Evolutionary conservation across 1,140 invertebrate species (phyloP).

Genomic region (Penaeus japonicus): DNA sequence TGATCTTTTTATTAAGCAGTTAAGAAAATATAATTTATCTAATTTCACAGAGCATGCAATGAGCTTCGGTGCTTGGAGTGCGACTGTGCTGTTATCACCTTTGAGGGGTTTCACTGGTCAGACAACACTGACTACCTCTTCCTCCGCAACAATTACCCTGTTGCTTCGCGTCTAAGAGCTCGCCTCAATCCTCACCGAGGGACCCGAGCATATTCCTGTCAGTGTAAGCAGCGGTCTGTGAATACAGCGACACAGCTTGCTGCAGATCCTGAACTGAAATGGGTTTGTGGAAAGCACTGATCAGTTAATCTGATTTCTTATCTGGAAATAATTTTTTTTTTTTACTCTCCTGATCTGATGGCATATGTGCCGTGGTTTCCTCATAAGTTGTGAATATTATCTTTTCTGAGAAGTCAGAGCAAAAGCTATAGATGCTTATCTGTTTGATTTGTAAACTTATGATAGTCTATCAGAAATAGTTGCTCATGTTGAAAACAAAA

Average conservation of each 20-base stretch:
- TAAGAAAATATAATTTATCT: neutral
- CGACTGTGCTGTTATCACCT: conserved; percentile 10
- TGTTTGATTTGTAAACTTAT: too few relatives aligned
- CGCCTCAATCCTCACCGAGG: conserved; percentile 33
- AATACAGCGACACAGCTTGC: neutral
- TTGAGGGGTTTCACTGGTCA: conserved; percentile 32
- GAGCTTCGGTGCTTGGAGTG: conserved; percentile 25
- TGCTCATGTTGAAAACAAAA: too few relatives aligned
- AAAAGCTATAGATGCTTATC: too few relatives aligned
- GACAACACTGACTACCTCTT: conserved; percentile 28
- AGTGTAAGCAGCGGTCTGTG: conserved; percentile 13
- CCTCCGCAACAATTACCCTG: conserved; percentile 37
- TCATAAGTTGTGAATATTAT: too few relatives aligned
- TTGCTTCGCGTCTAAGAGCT: conserved; percentile 9
- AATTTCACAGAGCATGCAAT: conserved; percentile 28
- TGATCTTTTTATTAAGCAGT: neutral
- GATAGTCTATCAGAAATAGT: too few relatives aligned
- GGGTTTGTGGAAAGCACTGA: conserved; percentile 33
- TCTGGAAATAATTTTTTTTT: too few relatives aligned
- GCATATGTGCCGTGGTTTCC: too few relatives aligned
- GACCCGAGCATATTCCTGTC: conserved; percentile 33
- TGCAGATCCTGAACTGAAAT: neutral
- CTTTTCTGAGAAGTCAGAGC: too few relatives aligned
- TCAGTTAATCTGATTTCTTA: too few relatives aligned
- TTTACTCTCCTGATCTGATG: too few relatives aligned